A percentile compares a stretch with the other conserved stretches of the same genome.
Evolutionary conservation across 1,140 invertebrate species (phyloP).

Genomic region (Microplitis demolitor): DNA sequence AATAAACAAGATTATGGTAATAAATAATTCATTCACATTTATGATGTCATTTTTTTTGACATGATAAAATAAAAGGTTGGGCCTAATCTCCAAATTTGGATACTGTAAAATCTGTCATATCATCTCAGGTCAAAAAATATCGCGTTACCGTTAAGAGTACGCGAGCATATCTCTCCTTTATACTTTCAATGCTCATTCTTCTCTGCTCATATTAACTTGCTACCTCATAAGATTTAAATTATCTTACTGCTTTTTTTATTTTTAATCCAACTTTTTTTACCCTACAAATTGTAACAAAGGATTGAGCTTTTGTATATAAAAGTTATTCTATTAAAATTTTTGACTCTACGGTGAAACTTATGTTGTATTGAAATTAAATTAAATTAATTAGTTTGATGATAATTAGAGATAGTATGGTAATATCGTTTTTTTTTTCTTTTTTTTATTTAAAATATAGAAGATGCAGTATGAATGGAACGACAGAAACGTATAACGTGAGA

Average conservation of each 20-base stretch:
- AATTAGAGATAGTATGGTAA: neutral
- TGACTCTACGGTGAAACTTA: no score
- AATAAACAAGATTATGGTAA: no score
- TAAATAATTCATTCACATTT: no score
- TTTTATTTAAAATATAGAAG: neutral
- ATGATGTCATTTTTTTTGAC: no score
- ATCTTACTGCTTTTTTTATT: no score
- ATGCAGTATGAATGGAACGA: constrained; percentile 2
- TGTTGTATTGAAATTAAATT: no score
- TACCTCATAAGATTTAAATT: neutral
- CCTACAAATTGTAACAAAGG: no score
- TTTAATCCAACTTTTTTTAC: no score
- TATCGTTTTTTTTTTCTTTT: neutral
- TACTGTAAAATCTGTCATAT: neutral
- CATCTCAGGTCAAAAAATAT: neutral
- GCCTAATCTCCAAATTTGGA: neutral
- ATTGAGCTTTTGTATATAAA: no score
- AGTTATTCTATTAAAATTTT: no score
- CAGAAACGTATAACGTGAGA: neutral
- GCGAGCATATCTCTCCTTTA: neutral
- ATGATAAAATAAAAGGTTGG: no score
- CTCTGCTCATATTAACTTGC: neutral
- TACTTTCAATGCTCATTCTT: neutral
- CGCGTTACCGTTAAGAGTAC: neutral
- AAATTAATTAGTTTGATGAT: neutral